Base-by-base conservation (phyloP, 2,113 vertebrate genomes). In the Illadopsis cleaveri region DNA sequence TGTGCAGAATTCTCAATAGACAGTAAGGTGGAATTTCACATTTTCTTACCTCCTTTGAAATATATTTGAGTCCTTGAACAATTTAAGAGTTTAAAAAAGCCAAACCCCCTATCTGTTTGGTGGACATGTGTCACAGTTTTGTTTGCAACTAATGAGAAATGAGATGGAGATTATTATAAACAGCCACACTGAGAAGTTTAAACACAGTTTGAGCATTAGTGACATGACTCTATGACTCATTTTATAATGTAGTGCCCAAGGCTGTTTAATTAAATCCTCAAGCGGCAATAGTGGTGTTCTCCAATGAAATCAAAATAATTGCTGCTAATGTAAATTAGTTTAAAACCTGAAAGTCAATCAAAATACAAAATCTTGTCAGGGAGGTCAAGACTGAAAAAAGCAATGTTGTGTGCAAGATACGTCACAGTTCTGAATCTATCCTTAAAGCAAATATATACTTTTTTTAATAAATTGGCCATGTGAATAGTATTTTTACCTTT, bases 261-360 rank as follows among this genome's bases (percentile, higher is more conserved):
- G 69, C n/a, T 48, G n/a, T 51, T 40, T 61, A 66, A 82, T 76
- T 82, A 89, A 60, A 62, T 62, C 14, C 57, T 62, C 57, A 31
- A n/a, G 16, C 89, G n/a, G 38, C 35, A 87, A 68, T 0, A 1
- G 23, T 27, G 60, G 37, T 0, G 0, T 19, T 61, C 12, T 89
- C 19, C 28, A 53, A 11, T 53, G 25, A 53, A 18, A 72, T 64
- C 33, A 69, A 81, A 83, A 76, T 45, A 72, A 27, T 81, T 84
- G 15, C 42, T 73, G 27, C 3, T 54, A 38, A 51, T 33, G 14
- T 65, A 64, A 48, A 38, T 60, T 28, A 47, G 8, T 44, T 75
- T 62, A 72, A 76, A 33, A 60, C 42, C 35, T 72, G 62, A 37
- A 19, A 79, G 48, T 27, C 35, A 58, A 69, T 6, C 10, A 62